phyloP scores from a whole-genome alignment of 2,797 vertebrate genomes.

The Clarias pachynema region DNA sequence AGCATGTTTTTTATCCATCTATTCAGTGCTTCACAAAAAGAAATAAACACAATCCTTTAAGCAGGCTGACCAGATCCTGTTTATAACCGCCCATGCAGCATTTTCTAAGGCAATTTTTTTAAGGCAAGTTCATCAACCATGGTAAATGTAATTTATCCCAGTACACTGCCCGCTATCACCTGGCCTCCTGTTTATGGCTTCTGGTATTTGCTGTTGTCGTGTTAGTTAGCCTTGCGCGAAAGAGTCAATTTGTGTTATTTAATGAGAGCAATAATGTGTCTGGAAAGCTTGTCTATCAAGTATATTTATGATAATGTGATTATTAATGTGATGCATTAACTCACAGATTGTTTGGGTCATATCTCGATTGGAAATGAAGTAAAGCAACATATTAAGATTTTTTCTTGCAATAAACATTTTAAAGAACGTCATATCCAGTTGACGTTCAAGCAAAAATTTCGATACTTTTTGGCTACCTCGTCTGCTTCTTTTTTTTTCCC shows the following conservation, averaged over 20 bases:
- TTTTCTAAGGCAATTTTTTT: background rate
- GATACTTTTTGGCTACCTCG: too few relatives aligned
- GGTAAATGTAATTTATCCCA: background rate
- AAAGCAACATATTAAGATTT: background rate
- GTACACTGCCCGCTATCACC: background rate
- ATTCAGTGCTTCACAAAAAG: background rate
- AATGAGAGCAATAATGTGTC: background rate
- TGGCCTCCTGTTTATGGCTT: background rate
- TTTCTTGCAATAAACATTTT: background rate
- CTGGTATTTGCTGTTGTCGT: background rate
- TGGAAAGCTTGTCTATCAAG: background rate
- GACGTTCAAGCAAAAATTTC: background rate
- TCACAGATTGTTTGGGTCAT: background rate
- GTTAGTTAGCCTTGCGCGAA: background rate
- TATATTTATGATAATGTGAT: background rate
- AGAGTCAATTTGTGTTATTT: background rate
- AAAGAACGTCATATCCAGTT: background rate
- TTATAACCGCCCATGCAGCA: too few relatives aligned
- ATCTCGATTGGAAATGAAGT: background rate
- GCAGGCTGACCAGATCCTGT: too few relatives aligned
- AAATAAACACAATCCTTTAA: too few relatives aligned
- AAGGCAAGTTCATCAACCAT: background rate
- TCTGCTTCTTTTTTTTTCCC: background rate
- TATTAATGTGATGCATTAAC: background rate
- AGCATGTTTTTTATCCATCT: background rate